Base-by-base conservation (phyloP, 2,113 vertebrate species). In the Semicossyphus pulcher region DNA sequence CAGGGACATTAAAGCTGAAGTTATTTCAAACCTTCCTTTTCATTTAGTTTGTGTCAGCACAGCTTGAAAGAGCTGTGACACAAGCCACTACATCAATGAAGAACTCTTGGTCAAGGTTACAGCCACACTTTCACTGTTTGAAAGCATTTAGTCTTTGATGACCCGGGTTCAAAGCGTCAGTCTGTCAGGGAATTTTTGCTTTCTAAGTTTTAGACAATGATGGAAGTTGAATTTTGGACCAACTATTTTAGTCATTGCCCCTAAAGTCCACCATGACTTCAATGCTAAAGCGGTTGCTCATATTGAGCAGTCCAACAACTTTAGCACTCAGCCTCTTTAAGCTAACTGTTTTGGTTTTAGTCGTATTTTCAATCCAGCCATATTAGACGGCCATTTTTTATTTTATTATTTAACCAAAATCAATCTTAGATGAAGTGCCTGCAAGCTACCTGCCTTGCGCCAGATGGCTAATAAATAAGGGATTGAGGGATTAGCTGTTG, bases 11-110 rank as follows among this genome's bases (percentile, higher is more conserved):
- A 44, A 18, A 44, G 41, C 20, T 8, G 18, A 20, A 44, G 18
- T 44, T 18, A 11, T 15, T 63, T 63, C 21, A 20, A 9, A 25
- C 23, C 20, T 47, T 28, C 2, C 9, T 64, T 11, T 23, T 37
- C 6, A 52, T 28, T 45, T 15, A 53, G 51, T 78, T 49, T 18
- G 41, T 54, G 15, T 59, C 47, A 44, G 52, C 58, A 9, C 18
- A 44, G 49, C 53, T 26, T 29, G 7, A 18, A 45, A 57, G 34
- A 5, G 25, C 7, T 26, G 25, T 14, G 34, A 20, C 58, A 34
- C 3, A 18, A 9, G 49, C 45, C 18, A 9, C 45, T 31, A n/a
- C 25, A 41, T 49, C 32, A 36, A 8, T 54, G 44, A 10, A 44
- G 44, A 65, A 4, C 41, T 47, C 31, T 16, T 15, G 7, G 42